phyloP scores from a whole-genome alignment of 37 sponge, comb jelly and placozoan genomes.

The Tethya wilhelma region DNA sequence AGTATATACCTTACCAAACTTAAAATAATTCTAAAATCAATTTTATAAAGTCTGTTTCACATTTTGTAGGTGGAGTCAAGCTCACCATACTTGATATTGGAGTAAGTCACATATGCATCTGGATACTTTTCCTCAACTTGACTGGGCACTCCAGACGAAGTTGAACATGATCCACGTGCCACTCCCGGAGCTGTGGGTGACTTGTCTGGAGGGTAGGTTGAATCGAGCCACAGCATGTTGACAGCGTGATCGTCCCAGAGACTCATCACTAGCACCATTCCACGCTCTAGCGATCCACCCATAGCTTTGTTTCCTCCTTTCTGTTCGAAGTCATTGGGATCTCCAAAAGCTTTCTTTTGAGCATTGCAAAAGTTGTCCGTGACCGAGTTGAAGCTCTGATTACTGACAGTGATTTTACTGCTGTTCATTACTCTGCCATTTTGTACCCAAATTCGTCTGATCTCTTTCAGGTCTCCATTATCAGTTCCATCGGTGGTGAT shows the following conservation, averaged over 20 bases:
- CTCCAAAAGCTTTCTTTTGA: slow-evolving; percentile 39
- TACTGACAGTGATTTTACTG: slow-evolving; percentile 26
- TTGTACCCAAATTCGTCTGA: slow-evolving; percentile 35
- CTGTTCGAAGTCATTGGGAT: slow-evolving; percentile 36
- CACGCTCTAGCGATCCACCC: slow-evolving; percentile 11
- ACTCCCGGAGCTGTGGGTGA: slow-evolving; percentile 21
- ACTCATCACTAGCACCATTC: slow-evolving; percentile 37
- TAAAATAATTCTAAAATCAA: neutral
- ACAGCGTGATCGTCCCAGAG: slow-evolving; percentile 45
- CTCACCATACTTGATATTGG: slow-evolving; percentile 37
- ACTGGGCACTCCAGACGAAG: slow-evolving; percentile 13
- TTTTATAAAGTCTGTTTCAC: neutral
- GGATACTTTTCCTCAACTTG: slow-evolving; percentile 25
- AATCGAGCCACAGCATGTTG: slow-evolving; percentile 42
- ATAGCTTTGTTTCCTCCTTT: slow-evolving; percentile 32
- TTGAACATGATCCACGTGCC: slow-evolving; percentile 24
- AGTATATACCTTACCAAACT: neutral
- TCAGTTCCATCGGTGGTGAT: slow-evolving; percentile 36
- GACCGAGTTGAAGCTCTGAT: slow-evolving; percentile 19
- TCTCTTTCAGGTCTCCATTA: slow-evolving; percentile 41
- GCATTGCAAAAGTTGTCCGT: slow-evolving; percentile 45
- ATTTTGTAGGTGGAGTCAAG: slow-evolving; percentile 2
- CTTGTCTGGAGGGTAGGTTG: slow-evolving; percentile 25
- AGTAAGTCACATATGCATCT: slow-evolving; percentile 38
- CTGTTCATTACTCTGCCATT: slow-evolving; percentile 38